Evolutionary conservation across 2,113 vertebrate species (phyloP).

Genomic region (Daphoenositta chrysoptera): DNA sequence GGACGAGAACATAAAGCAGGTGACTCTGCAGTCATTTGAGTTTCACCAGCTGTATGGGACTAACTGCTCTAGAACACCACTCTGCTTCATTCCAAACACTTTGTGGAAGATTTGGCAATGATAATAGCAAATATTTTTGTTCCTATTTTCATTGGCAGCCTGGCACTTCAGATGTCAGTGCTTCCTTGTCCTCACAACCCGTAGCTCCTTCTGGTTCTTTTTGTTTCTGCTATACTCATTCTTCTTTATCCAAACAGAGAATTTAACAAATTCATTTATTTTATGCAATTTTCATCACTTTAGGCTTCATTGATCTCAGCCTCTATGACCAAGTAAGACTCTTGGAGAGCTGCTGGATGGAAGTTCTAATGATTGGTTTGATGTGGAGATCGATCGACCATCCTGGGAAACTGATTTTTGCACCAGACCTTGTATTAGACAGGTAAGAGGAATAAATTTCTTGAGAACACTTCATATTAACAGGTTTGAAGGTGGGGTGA

Average conservation of each 20-base stretch:
- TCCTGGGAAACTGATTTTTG: slow-evolving; percentile 95
- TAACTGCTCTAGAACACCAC: not conserved
- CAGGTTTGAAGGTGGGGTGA: not conserved
- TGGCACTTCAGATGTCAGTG: not conserved
- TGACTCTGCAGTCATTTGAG: not conserved
- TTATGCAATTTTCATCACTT: slow-evolving; percentile 9
- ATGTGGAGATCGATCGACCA: slow-evolving; percentile 97
- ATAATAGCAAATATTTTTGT: not conserved
- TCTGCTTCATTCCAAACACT: not conserved
- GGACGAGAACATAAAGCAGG: not conserved
- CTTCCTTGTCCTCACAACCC: not conserved
- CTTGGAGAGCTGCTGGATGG: slow-evolving; percentile 95
- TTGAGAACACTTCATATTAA: not conserved
- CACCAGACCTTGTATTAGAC: slow-evolving; percentile 90
- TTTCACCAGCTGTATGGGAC: not conserved
- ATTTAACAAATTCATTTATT: not conserved
- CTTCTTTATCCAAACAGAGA: not conserved
- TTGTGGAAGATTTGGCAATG: not conserved
- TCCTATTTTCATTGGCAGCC: not conserved
- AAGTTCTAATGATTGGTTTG: slow-evolving; percentile 94
- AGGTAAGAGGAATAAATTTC: slow-evolving; percentile 74
- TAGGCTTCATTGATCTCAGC: slow-evolving; percentile 91
- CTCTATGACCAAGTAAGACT: slow-evolving; percentile 91
- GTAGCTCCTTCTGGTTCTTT: not conserved
- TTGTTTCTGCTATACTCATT: not conserved